Percentiles rank a stretch among this genome's conserved stretches.
These are phyloP conservation scores for Acridotheres tristis DNA, from an alignment of 2,797 vertebrate genomes.

Conservation along the genomic window DNA sequence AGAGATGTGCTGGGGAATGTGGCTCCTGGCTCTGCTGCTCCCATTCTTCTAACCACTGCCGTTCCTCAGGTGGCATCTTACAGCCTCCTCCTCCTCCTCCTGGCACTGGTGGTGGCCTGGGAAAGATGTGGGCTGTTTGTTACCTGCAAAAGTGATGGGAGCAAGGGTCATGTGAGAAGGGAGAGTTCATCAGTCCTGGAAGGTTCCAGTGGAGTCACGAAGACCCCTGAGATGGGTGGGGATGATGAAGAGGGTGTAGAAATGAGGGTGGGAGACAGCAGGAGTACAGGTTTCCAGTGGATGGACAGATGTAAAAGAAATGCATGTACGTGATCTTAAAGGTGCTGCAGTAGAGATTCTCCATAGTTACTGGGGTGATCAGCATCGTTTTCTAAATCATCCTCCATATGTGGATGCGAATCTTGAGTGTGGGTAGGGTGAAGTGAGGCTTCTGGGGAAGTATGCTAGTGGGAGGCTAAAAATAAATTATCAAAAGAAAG, in stretches of 20 bases:
- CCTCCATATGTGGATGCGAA: not conserved
- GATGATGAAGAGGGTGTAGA: not conserved
- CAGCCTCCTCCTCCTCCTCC: not conserved
- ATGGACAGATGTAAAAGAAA: not conserved
- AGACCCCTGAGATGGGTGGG: not conserved
- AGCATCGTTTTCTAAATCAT: not conserved
- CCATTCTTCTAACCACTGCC: not conserved
- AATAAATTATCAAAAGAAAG: constrained; percentile 54
- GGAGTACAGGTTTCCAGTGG: not conserved
- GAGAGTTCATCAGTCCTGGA: not conserved
- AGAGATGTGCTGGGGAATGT: not conserved
- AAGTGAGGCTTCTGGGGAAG: constrained; percentile 55
- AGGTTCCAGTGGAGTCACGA: not conserved
- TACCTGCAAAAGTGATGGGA: not conserved
- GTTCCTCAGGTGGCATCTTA: not conserved
- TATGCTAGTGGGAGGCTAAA: constrained; percentile 37
- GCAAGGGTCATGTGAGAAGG: rapidly evolving
- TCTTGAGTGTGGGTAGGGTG: constrained; percentile 51
- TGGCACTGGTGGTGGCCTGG: not conserved
- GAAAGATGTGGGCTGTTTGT: not conserved
- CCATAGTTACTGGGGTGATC: not conserved
- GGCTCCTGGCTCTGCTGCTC: not conserved
- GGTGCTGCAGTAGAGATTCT: not conserved
- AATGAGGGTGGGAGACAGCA: not conserved
- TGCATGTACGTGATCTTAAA: rapidly evolving